A percentile compares a stretch with the other conserved stretches of the same genome.
These are phyloP conservation scores for Dryoscopus gambensis DNA, from an alignment of 2,113 vertebrate genomes.

Conservation along the genomic window DNA sequence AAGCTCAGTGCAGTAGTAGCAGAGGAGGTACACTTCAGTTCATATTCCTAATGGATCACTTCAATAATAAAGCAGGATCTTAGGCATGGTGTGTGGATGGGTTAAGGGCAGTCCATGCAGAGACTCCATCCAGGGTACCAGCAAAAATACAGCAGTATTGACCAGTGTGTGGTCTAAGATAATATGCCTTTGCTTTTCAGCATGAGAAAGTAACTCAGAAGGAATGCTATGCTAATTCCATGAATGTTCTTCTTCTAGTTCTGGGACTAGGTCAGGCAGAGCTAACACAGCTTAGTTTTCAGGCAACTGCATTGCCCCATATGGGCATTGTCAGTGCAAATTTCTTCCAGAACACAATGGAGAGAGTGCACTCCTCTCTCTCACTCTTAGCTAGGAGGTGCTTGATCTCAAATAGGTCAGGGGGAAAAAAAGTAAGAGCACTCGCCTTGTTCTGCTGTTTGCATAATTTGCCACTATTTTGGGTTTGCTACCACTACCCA, in stretches of 20 bases:
- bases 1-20: background rate
- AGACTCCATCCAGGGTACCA: accelerated
- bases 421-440: background rate
- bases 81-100: background rate
- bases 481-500: background rate
- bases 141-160: background rate
- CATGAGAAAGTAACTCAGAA: background rate
- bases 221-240: background rate
- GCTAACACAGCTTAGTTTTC: background rate
- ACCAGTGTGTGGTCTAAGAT: background rate
- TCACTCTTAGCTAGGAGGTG: background rate
- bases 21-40: background rate
- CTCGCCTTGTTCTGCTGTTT: background rate
- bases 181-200: background rate
- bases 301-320: background rate
- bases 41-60: background rate
- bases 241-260: background rate
- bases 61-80: background rate
- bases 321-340: background rate
- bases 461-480: background rate
- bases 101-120: background rate
- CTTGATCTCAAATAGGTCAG: background rate
- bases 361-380: background rate
- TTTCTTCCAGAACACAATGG: background rate
- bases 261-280: background rate